Percentiles rank a stretch among this genome's conserved stretches.
Evolutionary conservation across 2,797 vertebrate genomes (phyloP).

Genomic region (Silurus lanzhouensis): DNA sequence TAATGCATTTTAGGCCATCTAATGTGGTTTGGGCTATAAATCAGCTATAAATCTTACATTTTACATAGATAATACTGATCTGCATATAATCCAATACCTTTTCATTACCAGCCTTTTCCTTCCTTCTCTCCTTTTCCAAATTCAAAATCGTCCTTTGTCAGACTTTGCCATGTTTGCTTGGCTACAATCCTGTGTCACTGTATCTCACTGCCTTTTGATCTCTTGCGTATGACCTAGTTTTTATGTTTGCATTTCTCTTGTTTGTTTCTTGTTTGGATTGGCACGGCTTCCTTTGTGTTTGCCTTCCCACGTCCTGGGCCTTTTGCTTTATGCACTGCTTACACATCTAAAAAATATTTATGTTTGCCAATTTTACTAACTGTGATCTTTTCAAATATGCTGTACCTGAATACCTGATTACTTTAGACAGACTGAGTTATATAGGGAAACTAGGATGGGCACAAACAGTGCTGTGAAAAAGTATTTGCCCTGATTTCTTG

Average conservation of each 20-base stretch:
- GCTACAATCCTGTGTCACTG: background rate
- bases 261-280: slow-evolving; percentile 2
- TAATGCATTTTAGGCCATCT: background rate
- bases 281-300: background rate
- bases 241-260: background rate
- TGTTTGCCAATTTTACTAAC: background rate
- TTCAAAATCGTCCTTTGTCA: background rate
- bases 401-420: background rate
- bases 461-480: background rate
- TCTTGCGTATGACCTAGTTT: background rate
- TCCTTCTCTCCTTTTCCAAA: background rate
- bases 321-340: background rate
- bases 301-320: background rate
- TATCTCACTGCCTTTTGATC: slow-evolving; percentile 5
- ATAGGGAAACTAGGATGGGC: background rate
- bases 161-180: background rate
- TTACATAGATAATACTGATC: background rate
- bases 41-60: background rate
- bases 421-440: background rate
- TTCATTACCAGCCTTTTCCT: background rate
- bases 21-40: background rate
- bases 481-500: no score
- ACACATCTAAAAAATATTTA: background rate
- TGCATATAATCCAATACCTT: background rate
- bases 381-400: background rate